Evolutionary conservation across 2,888 invertebrate genomes (phyloP), one percentile per base, ranked within the genome.

Genomic region (Cybosia mesomella): DNA sequence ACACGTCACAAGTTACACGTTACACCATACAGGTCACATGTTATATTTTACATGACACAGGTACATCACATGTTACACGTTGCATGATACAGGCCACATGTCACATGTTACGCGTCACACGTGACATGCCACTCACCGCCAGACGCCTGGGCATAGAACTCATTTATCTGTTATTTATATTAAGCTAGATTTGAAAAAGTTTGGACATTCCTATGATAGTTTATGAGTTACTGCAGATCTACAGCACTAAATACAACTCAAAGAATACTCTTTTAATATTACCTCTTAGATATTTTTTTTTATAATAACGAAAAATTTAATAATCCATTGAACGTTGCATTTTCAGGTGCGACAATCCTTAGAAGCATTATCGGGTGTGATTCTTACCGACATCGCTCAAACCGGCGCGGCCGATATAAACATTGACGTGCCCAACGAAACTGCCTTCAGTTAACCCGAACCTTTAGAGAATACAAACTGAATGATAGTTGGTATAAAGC

Each of bases 261-360:
- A 18, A 18, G 1, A 18, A 5, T 18, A 43, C 43, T 5, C 18
- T 5, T 43, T 7, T 7, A 15, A 39, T 7, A 18, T 18, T 34
- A 34, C 34, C 34, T 34, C 34, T 10, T 34, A 34, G 34, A 34
- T 10, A 9, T 10, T 18, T 7, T 18, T 7, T 43, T 43, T 18
- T 18, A 18, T 18, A 18, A 18, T 18, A 24, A 55, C 11, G 11
- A 22, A 28, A 54, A 15, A 13, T 32, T 39, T 13, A 34, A 22
- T 55, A 32, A 49, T 18, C 2, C 24, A 21, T 39, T 5, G 28
- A 4, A 36, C 13, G 21, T 21, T 63, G 0, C 49, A 81, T 68
- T 70, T 93, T 3, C 90, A 98, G 98, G 97, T 98, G 71, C 96
- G 98, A 74, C 97, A 97, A 89, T 97, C 97, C 67, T 90, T 98